These are phyloP conservation scores for Melanerpes aurifrons DNA, from an alignment of 2,113 vertebrate species.

Conservation along the genomic window DNA sequence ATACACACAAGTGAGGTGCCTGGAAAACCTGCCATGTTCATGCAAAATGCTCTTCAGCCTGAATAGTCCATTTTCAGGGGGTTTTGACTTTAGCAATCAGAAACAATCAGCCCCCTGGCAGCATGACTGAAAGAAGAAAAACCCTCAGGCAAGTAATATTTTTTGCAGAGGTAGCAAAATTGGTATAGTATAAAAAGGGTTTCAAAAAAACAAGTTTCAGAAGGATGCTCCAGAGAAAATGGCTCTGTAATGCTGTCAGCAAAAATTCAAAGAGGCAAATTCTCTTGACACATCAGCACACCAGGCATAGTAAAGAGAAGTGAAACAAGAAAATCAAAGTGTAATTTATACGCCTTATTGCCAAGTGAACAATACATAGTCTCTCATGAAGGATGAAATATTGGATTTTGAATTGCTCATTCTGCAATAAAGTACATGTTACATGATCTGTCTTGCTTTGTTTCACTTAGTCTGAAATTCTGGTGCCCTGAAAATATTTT, in stretches of 20 bases:
- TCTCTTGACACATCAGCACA: conserved; percentile 22
- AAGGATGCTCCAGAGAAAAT: conserved; percentile 45
- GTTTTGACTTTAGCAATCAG: conserved; percentile 28
- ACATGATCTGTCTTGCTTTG: neutral
- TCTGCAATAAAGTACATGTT: neutral
- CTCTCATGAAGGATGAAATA: neutral
- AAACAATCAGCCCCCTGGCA: conserved; percentile 59
- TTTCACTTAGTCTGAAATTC: neutral
- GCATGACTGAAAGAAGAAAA: conserved; percentile 40
- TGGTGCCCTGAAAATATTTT: neutral
- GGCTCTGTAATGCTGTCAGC: conserved; percentile 15
- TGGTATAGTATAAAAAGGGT: conserved; percentile 3
- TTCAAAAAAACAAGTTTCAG: conserved; percentile 35
- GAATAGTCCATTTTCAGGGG: conserved; percentile 30
- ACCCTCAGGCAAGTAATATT: conserved; percentile 17
- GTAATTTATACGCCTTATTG: conserved; percentile 53
- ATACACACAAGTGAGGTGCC: conserved; percentile 30
- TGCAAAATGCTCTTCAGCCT: conserved; percentile 17
- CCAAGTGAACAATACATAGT: neutral
- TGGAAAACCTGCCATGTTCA: neutral
- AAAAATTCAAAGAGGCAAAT: conserved; percentile 45
- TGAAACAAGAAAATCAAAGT: conserved; percentile 55
- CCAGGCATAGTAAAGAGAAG: conserved; percentile 3
- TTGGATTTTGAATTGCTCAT: neutral
- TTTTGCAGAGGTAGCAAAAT: conserved; percentile 50